Percentiles rank a stretch among this genome's conserved stretches.
These are phyloP conservation scores for Acanthurus lineatus DNA, from an alignment of 2,797 vertebrate genomes.

Conservation along the genomic window DNA sequence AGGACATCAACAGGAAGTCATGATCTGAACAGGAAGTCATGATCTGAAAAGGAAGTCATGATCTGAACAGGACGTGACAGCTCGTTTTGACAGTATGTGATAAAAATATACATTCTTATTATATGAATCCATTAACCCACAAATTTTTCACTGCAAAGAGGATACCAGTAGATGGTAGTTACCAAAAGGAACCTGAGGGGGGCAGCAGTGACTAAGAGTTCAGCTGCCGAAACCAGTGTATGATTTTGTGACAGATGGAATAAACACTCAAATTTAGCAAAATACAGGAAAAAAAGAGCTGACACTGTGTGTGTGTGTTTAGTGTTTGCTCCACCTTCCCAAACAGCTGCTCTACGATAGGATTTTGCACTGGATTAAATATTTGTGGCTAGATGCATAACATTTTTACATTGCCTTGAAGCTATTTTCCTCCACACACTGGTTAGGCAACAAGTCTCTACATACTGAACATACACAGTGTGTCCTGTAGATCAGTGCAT, in stretches of 20 bases:
- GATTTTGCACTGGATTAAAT: conserved; percentile 2
- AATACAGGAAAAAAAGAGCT: conserved; percentile 1
- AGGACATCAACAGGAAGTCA: not conserved
- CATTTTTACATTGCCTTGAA: not conserved
- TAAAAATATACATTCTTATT: not conserved
- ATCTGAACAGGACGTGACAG: not conserved
- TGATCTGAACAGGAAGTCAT: no score
- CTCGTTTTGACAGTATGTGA: not conserved
- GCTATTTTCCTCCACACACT: not conserved
- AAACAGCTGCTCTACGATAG: not conserved
- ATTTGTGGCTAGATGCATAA: not conserved
- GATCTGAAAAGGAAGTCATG: conserved; percentile 15
- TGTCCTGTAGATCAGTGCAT: not conserved
- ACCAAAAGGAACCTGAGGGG: conserved; percentile 62
- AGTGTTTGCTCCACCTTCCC: not conserved
- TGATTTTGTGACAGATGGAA: not conserved
- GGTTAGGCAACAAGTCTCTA: not conserved
- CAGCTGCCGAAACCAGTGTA: not conserved
- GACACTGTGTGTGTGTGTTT: not conserved
- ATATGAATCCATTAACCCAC: not conserved
- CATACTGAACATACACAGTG: not conserved
- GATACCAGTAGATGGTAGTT: conserved; percentile 26
- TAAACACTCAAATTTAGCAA: not conserved
- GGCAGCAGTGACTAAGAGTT: conserved; percentile 70
- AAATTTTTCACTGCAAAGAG: not conserved